Evolutionary conservation across 1,140 invertebrate species (phyloP).

Genomic region (Gerris buenoi): DNA sequence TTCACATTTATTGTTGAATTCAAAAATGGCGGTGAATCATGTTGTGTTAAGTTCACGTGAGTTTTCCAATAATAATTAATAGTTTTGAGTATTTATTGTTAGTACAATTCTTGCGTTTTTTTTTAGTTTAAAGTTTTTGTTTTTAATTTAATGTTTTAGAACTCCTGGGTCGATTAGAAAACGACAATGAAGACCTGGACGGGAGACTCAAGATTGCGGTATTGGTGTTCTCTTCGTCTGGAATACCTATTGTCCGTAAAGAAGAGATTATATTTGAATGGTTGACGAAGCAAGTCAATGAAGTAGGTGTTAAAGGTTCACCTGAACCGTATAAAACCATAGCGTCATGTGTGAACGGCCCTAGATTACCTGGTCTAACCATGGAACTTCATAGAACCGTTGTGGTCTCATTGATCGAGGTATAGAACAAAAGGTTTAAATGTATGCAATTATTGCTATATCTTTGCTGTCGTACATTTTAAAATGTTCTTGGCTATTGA

Average conservation of each 20-base stretch:
- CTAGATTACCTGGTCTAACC: neutral
- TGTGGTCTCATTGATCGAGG: neutral
- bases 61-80: neutral
- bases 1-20: neutral
- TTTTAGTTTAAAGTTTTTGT: no score
- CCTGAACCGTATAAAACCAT: neutral
- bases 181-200: constrained; percentile 5
- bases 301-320: neutral
- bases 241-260: constrained; percentile 11
- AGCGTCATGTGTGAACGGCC: neutral
- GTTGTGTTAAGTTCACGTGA: constrained; percentile 6
- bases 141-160: no score
- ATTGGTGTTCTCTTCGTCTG: constrained; percentile 8
- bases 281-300: neutral
- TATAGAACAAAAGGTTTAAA: neutral
- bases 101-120: no score
- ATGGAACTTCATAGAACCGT: neutral
- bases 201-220: constrained; percentile 6
- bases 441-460: no score
- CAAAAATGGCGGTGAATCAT: constrained; percentile 5
- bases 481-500: no score
- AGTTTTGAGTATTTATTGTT: no score
- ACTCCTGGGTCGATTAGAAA: constrained; percentile 2
- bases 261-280: constrained; percentile 13
- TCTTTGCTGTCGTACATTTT: no score